phyloP scores from a whole-genome alignment of 2,888 invertebrate species.

The Lycophotia porphyrea region DNA sequence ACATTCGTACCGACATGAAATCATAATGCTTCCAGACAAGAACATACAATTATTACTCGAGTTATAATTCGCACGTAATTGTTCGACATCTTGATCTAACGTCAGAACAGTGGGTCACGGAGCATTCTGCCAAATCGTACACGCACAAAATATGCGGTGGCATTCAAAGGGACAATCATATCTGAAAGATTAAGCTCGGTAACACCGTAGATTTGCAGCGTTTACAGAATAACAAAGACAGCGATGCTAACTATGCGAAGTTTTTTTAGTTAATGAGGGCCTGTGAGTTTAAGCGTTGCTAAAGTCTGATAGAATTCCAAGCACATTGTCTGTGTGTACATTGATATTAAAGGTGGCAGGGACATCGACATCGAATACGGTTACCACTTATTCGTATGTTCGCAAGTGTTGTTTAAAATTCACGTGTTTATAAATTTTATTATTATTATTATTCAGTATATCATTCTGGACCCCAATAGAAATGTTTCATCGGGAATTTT shows the following conservation, averaged over 20 bases:
- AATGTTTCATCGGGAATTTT: no score
- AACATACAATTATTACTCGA: conserved; percentile 17
- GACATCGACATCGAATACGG: no score
- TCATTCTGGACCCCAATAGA: no score
- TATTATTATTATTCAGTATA: no score
- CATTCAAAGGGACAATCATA: conserved; percentile 20
- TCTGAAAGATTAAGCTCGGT: conserved; percentile 3
- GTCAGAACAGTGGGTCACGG: conserved; percentile 31
- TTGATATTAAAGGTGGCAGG: no score
- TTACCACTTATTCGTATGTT: no score
- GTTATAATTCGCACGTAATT: conserved; percentile 31
- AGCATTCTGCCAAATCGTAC: conserved; percentile 44
- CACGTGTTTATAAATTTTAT: no score
- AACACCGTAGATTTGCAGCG: conserved; percentile 2
- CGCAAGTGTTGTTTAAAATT: no score
- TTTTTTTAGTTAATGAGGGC: not conserved
- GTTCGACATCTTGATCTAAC: conserved; percentile 32
- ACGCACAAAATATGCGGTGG: conserved; percentile 13
- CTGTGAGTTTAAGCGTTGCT: not conserved
- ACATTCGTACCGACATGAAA: not conserved
- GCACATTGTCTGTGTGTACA: not conserved
- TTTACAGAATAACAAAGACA: not conserved
- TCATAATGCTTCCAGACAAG: conserved; percentile 3
- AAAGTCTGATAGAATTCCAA: not conserved
- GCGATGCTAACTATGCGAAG: not conserved